Base-by-base conservation (phyloP, 2,113 vertebrate species). In the Mohoua ochrocephala region DNA sequence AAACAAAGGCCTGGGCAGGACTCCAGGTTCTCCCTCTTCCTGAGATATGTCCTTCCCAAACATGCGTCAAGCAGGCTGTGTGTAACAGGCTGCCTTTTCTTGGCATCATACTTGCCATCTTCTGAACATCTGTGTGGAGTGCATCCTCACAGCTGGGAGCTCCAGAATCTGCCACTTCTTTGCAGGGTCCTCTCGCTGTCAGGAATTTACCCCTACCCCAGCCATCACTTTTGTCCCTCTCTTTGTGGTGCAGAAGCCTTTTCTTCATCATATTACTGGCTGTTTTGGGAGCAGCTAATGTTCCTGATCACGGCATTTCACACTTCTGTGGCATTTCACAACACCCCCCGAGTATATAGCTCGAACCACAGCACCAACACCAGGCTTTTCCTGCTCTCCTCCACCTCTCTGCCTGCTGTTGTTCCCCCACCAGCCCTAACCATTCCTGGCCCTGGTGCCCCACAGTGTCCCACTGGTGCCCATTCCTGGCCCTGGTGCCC, bases 31-130 rank as follows among this genome's bases (percentile, higher is more conserved):
- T 70, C 1, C 15, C 1, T 5, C 15, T 56, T 86, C 20, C 11
- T 70, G 13, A 16, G 15, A 71, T 39, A 3, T 31, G 19, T 45
- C 31, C 35, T 53, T 81, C 28, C 39, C 22, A 73, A 22, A 13
- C 6, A 19, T 7, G 4, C 30, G 53, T 57, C 13, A 22, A 47
- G 28, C 21, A 44, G 24, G 9, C 0, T 64, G 12, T 15, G 20
- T 2, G 0, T 52, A 65, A 45, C 4, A 54, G 31, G 64, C 8
- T 22, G 22, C 21, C 7, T 42, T 45, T 35, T 30, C 41, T 37
- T 60, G 10, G 12, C 19, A n/a, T 13, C 6, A 20, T 0, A 0
- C 0, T 0, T 9, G 2, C 8, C 8, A 5, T 45, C 31, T 33
- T 61, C 56, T 56, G 47, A 60, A 45, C 0, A 1, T 23, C 42